These are phyloP conservation scores for Zapornia atra DNA, from an alignment of 2,113 vertebrate species.

Conservation along the genomic window DNA sequence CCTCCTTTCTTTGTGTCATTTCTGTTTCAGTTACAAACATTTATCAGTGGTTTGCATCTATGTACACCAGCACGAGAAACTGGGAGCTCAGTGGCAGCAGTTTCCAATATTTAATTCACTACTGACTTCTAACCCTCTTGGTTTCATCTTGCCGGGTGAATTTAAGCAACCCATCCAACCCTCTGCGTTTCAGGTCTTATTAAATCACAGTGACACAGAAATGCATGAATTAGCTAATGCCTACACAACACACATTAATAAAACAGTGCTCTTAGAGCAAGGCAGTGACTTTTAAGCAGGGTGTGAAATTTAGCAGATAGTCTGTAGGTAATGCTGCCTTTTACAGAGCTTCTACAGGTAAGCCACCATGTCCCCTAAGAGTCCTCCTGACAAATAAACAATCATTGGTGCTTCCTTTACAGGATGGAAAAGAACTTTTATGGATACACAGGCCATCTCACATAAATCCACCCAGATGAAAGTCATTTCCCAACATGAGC, in stretches of 20 bases:
- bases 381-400: background rate
- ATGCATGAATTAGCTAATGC: background rate
- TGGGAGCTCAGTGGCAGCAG: background rate
- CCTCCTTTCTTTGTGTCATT: background rate
- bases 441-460: background rate
- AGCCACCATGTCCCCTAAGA: background rate
- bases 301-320: background rate
- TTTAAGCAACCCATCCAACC: background rate
- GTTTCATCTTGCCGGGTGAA: background rate
- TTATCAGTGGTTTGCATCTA: background rate
- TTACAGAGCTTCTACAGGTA: background rate
- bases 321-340: background rate
- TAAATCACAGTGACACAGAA: background rate
- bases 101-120: background rate
- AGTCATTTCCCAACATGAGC: background rate
- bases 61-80: background rate
- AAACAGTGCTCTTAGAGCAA: background rate
- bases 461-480: background rate
- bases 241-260: background rate
- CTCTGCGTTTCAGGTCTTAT: background rate
- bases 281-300: background rate
- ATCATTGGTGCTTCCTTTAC: background rate
- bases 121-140: background rate
- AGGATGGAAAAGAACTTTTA: background rate
- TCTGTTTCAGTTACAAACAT: background rate